phyloP scores from a whole-genome alignment of 2,797 vertebrate genomes.

The Pipistrellus pygmaeus region DNA sequence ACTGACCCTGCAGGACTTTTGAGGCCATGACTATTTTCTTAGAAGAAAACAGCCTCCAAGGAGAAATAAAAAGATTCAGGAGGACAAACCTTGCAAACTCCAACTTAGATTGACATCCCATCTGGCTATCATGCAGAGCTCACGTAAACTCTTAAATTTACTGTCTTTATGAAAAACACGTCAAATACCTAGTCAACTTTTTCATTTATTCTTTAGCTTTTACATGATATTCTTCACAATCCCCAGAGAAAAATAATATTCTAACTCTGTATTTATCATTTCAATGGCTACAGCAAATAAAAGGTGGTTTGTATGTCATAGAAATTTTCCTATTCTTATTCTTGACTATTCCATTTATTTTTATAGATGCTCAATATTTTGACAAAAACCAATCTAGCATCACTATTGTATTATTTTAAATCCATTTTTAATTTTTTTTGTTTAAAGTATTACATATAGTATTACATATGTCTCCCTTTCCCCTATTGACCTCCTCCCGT shows the following conservation, averaged over 20 bases:
- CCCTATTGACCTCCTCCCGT: no score
- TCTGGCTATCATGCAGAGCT: neutral
- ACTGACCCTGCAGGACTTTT: neutral
- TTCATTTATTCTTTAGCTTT: slow-evolving; percentile 37
- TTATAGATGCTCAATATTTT: slow-evolving; percentile 59
- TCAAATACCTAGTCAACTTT: neutral
- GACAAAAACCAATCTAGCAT: slow-evolving; percentile 56
- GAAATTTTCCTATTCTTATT: neutral
- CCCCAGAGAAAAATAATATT: neutral
- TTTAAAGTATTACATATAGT: no score
- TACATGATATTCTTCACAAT: neutral
- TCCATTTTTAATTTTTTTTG: no score
- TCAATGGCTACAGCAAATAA: slow-evolving; percentile 1
- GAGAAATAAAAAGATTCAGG: slow-evolving; percentile 55
- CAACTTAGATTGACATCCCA: neutral
- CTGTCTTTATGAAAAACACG: neutral
- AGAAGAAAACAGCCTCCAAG: neutral
- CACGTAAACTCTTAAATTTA: neutral
- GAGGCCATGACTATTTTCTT: slow-evolving; percentile 4
- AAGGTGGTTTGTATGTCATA: neutral
- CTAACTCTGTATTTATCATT: slow-evolving; percentile 8
- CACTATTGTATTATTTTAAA: neutral
- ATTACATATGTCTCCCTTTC: no score
- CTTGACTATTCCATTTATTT: slow-evolving; percentile 13
- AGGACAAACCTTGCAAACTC: neutral